A percentile compares a stretch with the other conserved stretches of the same genome.
Conservation (phyloP, 2,113 vertebrate genomes). For the Syrmaticus mikado region DNA sequence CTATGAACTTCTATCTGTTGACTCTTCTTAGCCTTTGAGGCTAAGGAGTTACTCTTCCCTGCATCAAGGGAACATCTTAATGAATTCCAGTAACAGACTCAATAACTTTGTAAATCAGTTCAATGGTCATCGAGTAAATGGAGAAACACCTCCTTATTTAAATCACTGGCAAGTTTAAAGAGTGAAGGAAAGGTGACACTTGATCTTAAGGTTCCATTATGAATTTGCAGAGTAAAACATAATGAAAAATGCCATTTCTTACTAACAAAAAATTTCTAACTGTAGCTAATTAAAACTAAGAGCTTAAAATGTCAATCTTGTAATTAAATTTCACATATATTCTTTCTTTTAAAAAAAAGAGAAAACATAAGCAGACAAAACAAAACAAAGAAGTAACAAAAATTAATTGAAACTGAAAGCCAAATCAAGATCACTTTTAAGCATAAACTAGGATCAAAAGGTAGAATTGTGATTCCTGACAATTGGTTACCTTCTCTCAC, state of each 20-base stretch:
- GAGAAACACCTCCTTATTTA: not conserved
- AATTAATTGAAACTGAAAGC: not conserved
- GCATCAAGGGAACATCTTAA: not conserved
- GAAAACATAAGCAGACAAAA: not conserved
- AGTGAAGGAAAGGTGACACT: not conserved
- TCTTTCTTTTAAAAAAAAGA: not conserved
- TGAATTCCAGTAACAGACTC: not conserved
- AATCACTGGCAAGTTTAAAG: not conserved
- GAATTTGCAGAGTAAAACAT: not conserved
- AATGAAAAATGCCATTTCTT: not conserved
- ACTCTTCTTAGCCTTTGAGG: not conserved
- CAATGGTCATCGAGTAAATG: not conserved
- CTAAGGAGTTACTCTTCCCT: not conserved
- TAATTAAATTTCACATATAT: not conserved
- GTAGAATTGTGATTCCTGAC: not conserved
- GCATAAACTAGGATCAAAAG: not conserved
- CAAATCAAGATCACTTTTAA: not conserved
- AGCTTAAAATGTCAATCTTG: not conserved
- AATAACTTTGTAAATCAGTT: not conserved
- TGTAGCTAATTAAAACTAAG: not conserved
- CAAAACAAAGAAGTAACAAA: not conserved
- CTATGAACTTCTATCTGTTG: not conserved
- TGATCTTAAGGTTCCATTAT: not conserved
- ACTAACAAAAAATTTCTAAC: not conserved
- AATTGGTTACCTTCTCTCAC: not conserved